Evolutionary conservation across 2,888 invertebrate species (phyloP), one percentile per base, ranked within the genome.

Genomic region (Cordilura impudica): DNA sequence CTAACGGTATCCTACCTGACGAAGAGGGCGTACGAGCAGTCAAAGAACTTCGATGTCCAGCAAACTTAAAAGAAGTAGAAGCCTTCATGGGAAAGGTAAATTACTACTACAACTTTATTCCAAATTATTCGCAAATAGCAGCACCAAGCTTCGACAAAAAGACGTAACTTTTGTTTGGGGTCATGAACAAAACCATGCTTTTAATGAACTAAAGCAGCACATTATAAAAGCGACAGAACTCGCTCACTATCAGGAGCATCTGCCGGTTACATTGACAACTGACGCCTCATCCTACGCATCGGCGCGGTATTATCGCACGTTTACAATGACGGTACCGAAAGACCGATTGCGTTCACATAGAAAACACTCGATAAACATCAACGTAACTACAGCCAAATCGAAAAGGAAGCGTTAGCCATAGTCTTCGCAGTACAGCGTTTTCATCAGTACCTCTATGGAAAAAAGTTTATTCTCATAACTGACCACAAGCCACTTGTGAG

Each of bases 271-370:
- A 5, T 35, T 70, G n/a, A 53, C 76, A 2, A 70, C 76, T 3
- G 74, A 74, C 51, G 74, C 58, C 1, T 73, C 73, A 35, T 23
- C 39, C 0, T 76, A 16, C 10, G 72, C 4, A 31, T 77, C 4
- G 67, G n/a, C 0, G 77, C 54, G 10, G 78, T 78, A 0, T 39
- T 77, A n/a, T 76, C 67, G 2, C 71, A 72, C 60, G 81, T 83
- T 14, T 84, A 82, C 35, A 78, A 78, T 18, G 86, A 89, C 81
- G 86, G 87, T 14, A 71, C 82, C 19, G 87, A 89, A 79, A 78
- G 85, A 51, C 89, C 88, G n/a, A 87, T 89, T 5, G 65, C 70
- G 0, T 75, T 76, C 12, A 77, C 78, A 0, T 81, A 77, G 3
- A 77, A 80, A 61, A 80, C 77, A 2, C 54, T 73, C 0, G 23